phyloP scores from a whole-genome alignment of 1,140 invertebrate species.

The Cydia strobilella region DNA sequence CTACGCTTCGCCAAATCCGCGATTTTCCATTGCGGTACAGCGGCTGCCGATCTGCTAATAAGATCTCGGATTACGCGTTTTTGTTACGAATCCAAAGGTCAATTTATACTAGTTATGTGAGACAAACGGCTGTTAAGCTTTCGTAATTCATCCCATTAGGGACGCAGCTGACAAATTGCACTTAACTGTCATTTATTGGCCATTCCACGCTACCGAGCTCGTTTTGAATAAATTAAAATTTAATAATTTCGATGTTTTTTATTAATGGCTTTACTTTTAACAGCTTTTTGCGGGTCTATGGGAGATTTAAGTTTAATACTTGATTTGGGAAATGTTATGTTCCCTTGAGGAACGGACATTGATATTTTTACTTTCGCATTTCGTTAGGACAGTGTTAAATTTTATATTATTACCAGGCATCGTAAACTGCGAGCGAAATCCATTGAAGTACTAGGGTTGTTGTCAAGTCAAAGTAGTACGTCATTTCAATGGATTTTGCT shows the following conservation, averaged over 20 bases:
- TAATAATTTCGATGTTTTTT: constrained; percentile 9
- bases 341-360: neutral
- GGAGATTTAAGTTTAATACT: neutral
- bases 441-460: too few relatives aligned
- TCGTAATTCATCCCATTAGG: neutral
- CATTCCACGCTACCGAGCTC: neutral
- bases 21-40: too few relatives aligned
- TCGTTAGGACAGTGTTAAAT: too few relatives aligned
- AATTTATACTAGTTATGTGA: neutral
- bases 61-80: neutral
- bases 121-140: neutral
- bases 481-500: too few relatives aligned
- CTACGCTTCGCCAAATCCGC: too few relatives aligned
- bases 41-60: too few relatives aligned
- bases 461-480: too few relatives aligned
- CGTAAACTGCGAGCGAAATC: too few relatives aligned
- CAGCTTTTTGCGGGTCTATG: constrained; percentile 6
- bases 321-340: constrained; percentile 3
- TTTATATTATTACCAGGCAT: too few relatives aligned
- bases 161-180: constrained; percentile 7
- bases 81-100: neutral
- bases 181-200: neutral
- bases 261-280: constrained; percentile 10
- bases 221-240: constrained; percentile 13
- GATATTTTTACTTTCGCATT: neutral